Conservation (phyloP, 2,797 vertebrate genomes). For the Channa striata region DNA sequence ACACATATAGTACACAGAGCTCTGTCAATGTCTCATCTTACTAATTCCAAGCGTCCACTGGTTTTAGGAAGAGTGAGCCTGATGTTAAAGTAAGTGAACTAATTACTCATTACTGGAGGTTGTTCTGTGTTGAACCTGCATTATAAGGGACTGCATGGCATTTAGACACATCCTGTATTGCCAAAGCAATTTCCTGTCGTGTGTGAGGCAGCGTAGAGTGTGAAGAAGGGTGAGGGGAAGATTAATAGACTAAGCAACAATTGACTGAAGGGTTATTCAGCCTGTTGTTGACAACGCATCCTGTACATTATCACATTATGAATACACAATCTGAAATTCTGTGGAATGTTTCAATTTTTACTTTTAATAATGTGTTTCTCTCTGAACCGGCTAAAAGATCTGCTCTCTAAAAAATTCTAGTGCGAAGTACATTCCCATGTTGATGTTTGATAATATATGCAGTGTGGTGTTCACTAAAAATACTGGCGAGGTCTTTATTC, state of each 20-base stretch:
- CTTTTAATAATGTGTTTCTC: not conserved
- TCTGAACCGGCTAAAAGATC: not conserved
- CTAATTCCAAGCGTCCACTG: too few species aligned
- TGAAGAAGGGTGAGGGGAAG: not conserved
- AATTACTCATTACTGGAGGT: not conserved
- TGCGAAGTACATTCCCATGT: not conserved
- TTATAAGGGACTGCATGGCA: not conserved
- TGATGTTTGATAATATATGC: constrained; percentile 1
- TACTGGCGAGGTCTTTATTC: not conserved
- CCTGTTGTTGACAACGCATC: constrained; percentile 2
- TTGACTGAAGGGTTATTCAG: constrained; percentile 20
- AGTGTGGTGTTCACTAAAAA: not conserved
- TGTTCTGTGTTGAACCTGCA: not conserved
- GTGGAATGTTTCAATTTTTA: not conserved
- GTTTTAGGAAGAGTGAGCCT: not conserved
- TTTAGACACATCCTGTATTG: constrained; percentile 31
- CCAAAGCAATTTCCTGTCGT: constrained; percentile 31
- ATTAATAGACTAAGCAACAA: constrained; percentile 16
- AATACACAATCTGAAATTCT: not conserved
- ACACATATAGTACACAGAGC: too few species aligned
- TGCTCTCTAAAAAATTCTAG: not conserved
- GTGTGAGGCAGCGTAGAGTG: constrained; percentile 14
- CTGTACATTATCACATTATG: constrained; percentile 25
- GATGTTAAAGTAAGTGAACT: not conserved
- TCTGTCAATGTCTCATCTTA: not conserved